A percentile compares a stretch with the other conserved stretches of the same genome.
These are phyloP conservation scores for Martes martes DNA, from an alignment of 2,113 vertebrate genomes.

Conservation along the genomic window DNA sequence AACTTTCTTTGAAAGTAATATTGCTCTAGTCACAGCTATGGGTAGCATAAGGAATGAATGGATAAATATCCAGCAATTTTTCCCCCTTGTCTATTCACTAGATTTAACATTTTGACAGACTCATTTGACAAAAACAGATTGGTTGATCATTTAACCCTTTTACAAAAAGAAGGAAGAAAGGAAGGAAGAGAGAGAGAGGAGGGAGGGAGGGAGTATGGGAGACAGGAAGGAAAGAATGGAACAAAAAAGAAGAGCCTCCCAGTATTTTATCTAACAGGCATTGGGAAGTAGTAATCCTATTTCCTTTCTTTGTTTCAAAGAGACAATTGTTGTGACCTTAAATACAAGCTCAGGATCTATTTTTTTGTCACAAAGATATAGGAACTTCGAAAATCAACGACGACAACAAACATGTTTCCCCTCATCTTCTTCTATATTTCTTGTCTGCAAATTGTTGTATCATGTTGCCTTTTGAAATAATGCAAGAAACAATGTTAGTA, in stretches of 20 bases:
- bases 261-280: neutral
- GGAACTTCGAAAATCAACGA: neutral
- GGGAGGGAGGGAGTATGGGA: neutral
- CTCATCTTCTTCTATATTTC: neutral
- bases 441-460: neutral
- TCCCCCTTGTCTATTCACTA: neutral
- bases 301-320: neutral
- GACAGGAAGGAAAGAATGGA: neutral
- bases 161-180: neutral
- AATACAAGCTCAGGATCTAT: neutral
- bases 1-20: neutral
- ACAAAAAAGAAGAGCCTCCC: neutral
- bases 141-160: neutral
- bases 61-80: neutral
- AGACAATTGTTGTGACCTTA: neutral
- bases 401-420: neutral
- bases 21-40: neutral
- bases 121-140: neutral
- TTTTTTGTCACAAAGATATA: neutral
- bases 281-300: neutral
- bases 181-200: neutral
- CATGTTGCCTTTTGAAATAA: neutral
- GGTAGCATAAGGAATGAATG: neutral
- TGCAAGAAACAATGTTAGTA: neutral
- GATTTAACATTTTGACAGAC: neutral